Evolutionary conservation across 2,888 invertebrate genomes (phyloP), one percentile per base, ranked within the genome.

Genomic region (Schrankia costaestrigalis): DNA sequence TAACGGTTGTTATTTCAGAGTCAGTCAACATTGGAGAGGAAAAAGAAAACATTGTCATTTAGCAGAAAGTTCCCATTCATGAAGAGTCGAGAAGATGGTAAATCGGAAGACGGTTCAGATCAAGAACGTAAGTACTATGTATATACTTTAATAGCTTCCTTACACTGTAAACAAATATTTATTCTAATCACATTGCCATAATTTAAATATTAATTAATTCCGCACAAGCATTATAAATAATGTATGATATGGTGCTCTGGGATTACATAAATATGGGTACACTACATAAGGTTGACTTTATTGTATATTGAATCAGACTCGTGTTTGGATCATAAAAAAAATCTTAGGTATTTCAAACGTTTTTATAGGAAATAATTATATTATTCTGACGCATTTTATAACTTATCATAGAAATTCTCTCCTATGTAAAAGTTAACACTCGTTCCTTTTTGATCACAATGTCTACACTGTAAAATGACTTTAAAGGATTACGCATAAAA

Each of bases 61-160:
- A 98, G 98, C 73, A 92, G 98, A 81, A 97, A 96, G 84, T 98
- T 99, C 88, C 99, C 99, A 21, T 99, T 99, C 89, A 98, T 99
- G 95, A 99, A 99, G 91, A 98, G 98, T 89, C 97, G 98, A 90
- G 99, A 99, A 81, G 97, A 98, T 74, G 89, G 88, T 60, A 97
- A 97, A 84, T 96, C 95, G 31, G 97, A 98, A 86, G 97, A 98
- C 73, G 96, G 97, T 76, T 97, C 97, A 60, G 97, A 97, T 76
- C 97, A 96, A 91, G 97, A 98, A 93, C 97, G 98, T 98, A 92
- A 95, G 97, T 95, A 69, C 3, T 31, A 40, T 33, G 35, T 41
- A 7, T 14, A 24, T 24, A 13, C 19, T 26, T 25, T 18, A 11
- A 3, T 23, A 23, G n/a, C 5, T 7, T 29, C 25, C 29, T 15